Evolutionary conservation across 2,113 vertebrate species (phyloP).

Genomic region (Tamias sibiricus): DNA sequence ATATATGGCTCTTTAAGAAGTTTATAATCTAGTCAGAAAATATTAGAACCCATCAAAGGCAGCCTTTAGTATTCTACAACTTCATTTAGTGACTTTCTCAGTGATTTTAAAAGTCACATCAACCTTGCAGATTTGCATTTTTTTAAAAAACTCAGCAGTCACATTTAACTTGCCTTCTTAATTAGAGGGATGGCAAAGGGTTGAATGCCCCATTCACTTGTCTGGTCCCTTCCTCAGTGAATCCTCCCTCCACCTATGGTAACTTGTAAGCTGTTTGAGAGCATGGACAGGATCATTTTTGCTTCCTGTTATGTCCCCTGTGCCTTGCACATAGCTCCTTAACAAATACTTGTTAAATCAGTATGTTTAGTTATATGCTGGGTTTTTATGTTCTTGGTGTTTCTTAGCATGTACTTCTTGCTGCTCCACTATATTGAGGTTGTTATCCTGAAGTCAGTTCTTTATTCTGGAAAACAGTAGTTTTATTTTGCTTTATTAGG

Average conservation of each 20-base stretch:
- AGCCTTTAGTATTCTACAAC: neutral
- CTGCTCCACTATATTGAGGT: neutral
- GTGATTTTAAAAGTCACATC: neutral
- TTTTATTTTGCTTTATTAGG: slow-evolving; percentile 28
- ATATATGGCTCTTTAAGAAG: neutral
- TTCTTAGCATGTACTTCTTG: neutral
- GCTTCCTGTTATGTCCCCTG: fast-evolving
- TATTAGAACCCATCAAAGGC: neutral
- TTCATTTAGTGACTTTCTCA: neutral
- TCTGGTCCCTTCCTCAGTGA: neutral
- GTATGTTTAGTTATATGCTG: neutral
- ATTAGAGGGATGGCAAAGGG: neutral
- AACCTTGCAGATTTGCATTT: neutral
- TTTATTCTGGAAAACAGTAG: neutral
- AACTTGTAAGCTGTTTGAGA: neutral
- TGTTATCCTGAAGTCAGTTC: neutral
- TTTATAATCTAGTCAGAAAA: neutral
- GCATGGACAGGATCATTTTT: neutral
- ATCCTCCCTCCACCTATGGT: neutral
- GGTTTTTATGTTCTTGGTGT: neutral
- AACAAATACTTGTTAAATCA: neutral
- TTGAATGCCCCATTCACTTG: neutral
- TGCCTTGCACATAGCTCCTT: neutral
- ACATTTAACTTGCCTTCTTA: neutral
- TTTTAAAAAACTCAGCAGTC: neutral